Evolutionary conservation across 1,140 invertebrate genomes (phyloP).

Genomic region (Zaprionus kolodkinae): DNA sequence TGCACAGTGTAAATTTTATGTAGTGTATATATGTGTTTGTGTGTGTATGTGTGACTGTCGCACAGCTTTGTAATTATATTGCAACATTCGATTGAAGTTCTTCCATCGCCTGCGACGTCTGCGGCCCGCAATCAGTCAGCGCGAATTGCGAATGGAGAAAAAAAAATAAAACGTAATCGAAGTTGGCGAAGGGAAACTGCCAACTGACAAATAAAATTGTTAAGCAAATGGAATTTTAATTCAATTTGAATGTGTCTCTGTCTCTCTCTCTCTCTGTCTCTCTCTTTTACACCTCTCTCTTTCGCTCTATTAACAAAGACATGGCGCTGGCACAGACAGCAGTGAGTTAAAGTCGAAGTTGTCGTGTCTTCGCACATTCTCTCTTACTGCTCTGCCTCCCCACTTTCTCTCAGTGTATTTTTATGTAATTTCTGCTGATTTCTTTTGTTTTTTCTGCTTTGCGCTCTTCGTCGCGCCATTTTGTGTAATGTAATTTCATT

Average conservation of each 20-base stretch:
- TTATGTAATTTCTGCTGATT: slow-evolving; percentile 41
- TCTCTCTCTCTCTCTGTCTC: neutral
- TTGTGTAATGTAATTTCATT: slow-evolving; percentile 72
- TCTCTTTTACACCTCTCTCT: neutral
- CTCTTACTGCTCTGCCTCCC: slow-evolving; percentile 4
- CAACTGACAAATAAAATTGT: slow-evolving; percentile 55
- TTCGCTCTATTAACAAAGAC: slow-evolving; percentile 57
- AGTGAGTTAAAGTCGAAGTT: slow-evolving; percentile 17
- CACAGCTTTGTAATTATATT: slow-evolving; percentile 40
- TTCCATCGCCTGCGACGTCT: neutral
- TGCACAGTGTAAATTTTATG: slow-evolving; percentile 17
- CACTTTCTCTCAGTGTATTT: slow-evolving; percentile 15
- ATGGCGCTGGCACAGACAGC: slow-evolving; percentile 37
- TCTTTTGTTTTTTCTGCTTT: slow-evolving; percentile 41
- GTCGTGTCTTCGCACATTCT: slow-evolving; percentile 1
- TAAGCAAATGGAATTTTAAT: slow-evolving; percentile 80
- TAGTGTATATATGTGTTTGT: neutral
- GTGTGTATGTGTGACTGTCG: slow-evolving; percentile 11
- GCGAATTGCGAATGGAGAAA: slow-evolving; percentile 19
- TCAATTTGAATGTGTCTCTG: slow-evolving; percentile 69
- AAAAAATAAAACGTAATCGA: slow-evolving; percentile 37
- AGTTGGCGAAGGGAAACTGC: slow-evolving; percentile 24
- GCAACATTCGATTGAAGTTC: slow-evolving; percentile 32
- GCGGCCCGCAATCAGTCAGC: slow-evolving; percentile 31
- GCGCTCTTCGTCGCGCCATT: slow-evolving; percentile 35